Percentiles rank a stretch among this genome's conserved stretches.
phyloP scores from a whole-genome alignment of 1,140 invertebrate species.

The Microplitis demolitor region DNA sequence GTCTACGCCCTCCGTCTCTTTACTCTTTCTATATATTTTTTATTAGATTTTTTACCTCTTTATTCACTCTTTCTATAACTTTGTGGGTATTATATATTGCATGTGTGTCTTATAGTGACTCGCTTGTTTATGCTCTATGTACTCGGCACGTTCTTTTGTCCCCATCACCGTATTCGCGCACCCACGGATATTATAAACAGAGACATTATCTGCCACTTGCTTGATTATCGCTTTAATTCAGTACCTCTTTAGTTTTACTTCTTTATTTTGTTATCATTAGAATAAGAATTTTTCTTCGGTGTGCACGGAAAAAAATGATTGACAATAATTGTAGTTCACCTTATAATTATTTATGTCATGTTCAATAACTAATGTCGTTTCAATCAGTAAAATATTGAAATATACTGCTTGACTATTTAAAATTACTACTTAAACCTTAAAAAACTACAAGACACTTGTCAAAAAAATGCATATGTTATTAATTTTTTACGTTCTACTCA shows the following conservation, averaged over 20 bases:
- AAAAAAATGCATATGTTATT: no score
- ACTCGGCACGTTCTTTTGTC: slow-evolving; percentile 3
- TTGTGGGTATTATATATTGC: not conserved
- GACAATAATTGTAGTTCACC: no score
- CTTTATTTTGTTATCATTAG: no score
- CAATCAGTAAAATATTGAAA: no score
- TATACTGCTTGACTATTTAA: no score
- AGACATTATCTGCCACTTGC: slow-evolving; percentile 39
- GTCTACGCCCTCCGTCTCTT: slow-evolving; percentile 10
- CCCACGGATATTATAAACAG: slow-evolving; percentile 34
- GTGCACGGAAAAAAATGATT: no score
- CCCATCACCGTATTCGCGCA: slow-evolving; percentile 12
- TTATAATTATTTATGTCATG: no score
- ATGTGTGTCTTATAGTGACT: not conserved
- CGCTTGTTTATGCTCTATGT: not conserved
- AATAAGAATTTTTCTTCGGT: no score
- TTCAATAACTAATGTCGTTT: no score
- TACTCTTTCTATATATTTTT: slow-evolving; percentile 18
- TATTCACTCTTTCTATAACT: not conserved
- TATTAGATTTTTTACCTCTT: slow-evolving; percentile 9
- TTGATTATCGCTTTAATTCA: slow-evolving; percentile 39
- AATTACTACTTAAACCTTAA: no score
- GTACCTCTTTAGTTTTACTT: slow-evolving; percentile 28
- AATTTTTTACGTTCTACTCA: no score
- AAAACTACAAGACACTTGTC: no score